Base-by-base conservation (phyloP, 2,113 vertebrate species). In the Sander vitreus region DNA sequence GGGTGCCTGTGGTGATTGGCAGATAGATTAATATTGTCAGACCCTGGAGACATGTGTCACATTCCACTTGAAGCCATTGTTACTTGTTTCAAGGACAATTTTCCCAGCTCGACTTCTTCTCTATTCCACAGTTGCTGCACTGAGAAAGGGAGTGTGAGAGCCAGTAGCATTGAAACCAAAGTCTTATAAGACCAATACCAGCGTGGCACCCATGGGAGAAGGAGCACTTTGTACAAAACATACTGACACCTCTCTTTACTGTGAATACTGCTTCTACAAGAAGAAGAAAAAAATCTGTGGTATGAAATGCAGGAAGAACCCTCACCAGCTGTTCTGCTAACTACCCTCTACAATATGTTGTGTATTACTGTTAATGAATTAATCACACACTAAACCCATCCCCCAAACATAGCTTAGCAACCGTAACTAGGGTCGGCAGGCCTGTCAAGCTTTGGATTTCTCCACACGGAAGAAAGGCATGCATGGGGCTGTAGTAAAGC, bases 11-110 rank as follows among this genome's bases (percentile, higher is more conserved):
- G 78, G 84, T 96, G 95, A 96, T 94, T 95, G 95, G 92, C 95
- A 94, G 94, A 94, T 93, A 94, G 93, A 96, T 96, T 95, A 95
- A 95, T 96, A 93, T 91, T 92, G 93, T 92, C 94, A 93, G 91
- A 90, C 91, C 93, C 91, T 74, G 54, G 94, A 94, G 94, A 94
- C 82, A 63, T 45, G 77, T 90, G 92, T 92, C 93, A 93, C 91
- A 91, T 93, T 93, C 82, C 83, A 85, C 91, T 92, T 86, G 81
- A 86, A 91, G 84, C 88, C 85, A 85, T 81, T 92, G 90, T 92
- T 94, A 86, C 93, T 79, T 64, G 85, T 92, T 94, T 95, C 93
- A 95, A 94, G 94, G 94, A 93, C 92, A 87, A 86, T 86, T 88
- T 78, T 54, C 43, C 75, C 76, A 84, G 66, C 57, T 83, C 39